Base-by-base conservation (phyloP, 2,113 vertebrate species). In the Phoxinus phoxinus region DNA sequence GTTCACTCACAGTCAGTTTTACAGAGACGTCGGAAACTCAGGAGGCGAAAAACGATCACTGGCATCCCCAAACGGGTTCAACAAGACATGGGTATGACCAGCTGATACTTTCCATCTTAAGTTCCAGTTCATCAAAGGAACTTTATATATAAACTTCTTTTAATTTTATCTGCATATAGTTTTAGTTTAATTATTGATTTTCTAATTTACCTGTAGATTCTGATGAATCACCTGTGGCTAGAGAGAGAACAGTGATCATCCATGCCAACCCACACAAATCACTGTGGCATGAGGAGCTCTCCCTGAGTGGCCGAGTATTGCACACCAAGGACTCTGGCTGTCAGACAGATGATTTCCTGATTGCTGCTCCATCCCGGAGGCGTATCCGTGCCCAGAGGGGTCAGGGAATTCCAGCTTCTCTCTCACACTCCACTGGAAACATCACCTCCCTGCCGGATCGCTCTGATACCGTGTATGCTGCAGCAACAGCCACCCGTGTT, bases 1-100 rank as follows among this genome's bases (percentile, higher is more conserved):
- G 98, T 99, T 92, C 98, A 99, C 93, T 99, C 98, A 89, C 98
- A 99, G 95, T 99, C 98, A 32, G 98, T 99, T 91, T 96, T 99
- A 90, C 98, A 99, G 93, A 95, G 97, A 85, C 96, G 98, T 92
- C 93, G 98, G 90, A 99, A 99, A 94, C 91, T 99, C 92, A 97
- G 97, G 91, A 96, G 98, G 93, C 95, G 98, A 94, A 99, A 99
- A 95, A 99, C 98, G 90, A 99, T 99, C 94, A 99, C 97, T 86
- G 97, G 98, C 88, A 99, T 99, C 93, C 98, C 98, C 89, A 97
- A 97, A 96, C 96, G 98, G 95, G 98, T 99, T 90, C 98, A 99
- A 90, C 97, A 99, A 89, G 98, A 99, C 96, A 97, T 99, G 97
- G 98, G 98, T 99, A 93, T 86, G 86, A 72, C 0, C 81, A 37